Base-by-base conservation (phyloP, 2,888 invertebrate species). In the Athripsodes cinereus region DNA sequence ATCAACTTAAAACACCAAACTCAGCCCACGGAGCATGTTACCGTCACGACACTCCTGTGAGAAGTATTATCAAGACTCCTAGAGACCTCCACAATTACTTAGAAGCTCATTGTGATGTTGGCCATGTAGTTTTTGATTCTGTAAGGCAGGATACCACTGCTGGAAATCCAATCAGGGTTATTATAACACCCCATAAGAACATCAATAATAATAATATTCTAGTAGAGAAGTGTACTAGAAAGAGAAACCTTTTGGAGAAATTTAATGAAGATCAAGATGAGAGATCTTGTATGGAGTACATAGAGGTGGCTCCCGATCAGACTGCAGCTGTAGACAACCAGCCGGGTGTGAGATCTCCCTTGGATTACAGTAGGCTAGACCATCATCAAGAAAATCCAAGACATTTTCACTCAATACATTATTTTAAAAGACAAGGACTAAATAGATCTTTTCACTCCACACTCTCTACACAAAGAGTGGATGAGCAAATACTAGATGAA, bases 11-110 rank as follows among this genome's bases (percentile, higher is more conserved):
- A 13, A 62, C 62, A 18, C 62, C 59, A 2, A 59, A 58, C 40
- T 46, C 55, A 8, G 52, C 48, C 21, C 40, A 53, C 16, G 58
- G 52, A 35, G 53, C 62, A 48, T 61, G 46, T 31, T 19, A 52
- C 26, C 49, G 46, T 16, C 18, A 31, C 13, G 58, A 56, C 13
- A 63, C 60, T 34, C 62, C 64, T 1, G 46, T 78, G 64, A 76
- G 78, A 62, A 79, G 78, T 63, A 71, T 79, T 20, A 79, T 79
- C 67, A 78, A 79, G 64, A 78, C 79, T 54, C 78, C 79, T 2
- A 78, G 78, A 63, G 79, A 78, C 66, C 68, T 79, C 62, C 77
- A 79, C 64, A 76, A 76, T 65, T 79, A 79, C 67, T 75, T 75
- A 46, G 75, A 78, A 70, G 69, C 78, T 60, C 78, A 78, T 66